phyloP scores from a whole-genome alignment of 2,113 vertebrate species.

The Phylloscopus trochilus region DNA sequence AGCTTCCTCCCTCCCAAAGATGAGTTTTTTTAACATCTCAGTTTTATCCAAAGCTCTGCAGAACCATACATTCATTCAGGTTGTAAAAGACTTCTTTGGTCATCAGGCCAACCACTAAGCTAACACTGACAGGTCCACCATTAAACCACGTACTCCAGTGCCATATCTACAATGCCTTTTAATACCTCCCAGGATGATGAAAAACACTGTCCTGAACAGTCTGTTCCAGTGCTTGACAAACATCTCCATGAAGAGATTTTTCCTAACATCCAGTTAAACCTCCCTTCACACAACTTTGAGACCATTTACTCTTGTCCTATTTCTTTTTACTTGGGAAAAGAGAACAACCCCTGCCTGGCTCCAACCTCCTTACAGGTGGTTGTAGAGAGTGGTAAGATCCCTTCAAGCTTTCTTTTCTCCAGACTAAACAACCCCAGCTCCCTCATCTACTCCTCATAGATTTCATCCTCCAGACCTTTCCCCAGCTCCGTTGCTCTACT shows the following conservation, averaged over 20 bases:
- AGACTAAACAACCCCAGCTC: neutral
- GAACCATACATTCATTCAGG: neutral
- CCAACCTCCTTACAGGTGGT: neutral
- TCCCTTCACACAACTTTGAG: neutral
- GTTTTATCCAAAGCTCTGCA: neutral
- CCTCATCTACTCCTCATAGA: neutral
- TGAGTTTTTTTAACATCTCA: neutral
- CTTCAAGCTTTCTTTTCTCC: neutral
- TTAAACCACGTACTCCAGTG: neutral
- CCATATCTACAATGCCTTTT: neutral
- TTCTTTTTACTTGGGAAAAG: neutral
- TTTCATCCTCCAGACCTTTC: neutral
- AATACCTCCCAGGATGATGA: neutral
- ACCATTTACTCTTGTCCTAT: too few relatives aligned
- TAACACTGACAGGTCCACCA: neutral
- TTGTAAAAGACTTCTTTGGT: neutral
- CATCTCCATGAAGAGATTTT: neutral
- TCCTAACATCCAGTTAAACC: neutral
- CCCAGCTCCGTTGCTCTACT: rapidly evolving
- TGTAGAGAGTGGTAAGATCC: neutral
- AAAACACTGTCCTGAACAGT: neutral
- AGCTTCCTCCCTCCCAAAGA: neutral
- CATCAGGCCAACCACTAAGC: neutral
- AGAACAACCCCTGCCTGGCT: neutral
- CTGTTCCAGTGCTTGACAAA: neutral